Evolutionary conservation across 2,113 vertebrate species (phyloP).

Genomic region (Burhinus bistriatus): DNA sequence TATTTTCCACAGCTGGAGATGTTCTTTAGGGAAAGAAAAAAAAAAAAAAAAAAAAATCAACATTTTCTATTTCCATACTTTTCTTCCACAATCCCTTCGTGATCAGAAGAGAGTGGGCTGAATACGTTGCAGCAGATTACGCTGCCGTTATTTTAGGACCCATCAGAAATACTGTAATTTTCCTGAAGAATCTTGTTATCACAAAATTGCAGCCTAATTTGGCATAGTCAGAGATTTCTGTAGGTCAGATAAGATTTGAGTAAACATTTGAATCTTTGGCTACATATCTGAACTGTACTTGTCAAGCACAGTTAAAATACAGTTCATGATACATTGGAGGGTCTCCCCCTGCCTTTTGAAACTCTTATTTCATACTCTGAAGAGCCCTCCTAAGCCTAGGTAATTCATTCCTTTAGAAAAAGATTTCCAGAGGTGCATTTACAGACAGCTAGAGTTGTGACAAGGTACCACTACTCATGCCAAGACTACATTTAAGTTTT

Average conservation of each 20-base stretch:
- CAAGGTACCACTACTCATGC: not conserved
- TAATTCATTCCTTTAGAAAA: not conserved
- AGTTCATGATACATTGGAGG: not conserved
- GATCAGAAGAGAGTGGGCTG: conserved; percentile 45
- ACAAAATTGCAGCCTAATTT: conserved; percentile 21
- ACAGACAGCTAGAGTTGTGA: not conserved
- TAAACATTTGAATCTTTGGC: conserved; percentile 11
- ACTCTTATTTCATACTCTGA: not conserved
- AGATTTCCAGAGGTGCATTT: not conserved
- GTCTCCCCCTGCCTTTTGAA: not conserved
- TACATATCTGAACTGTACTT: not conserved
- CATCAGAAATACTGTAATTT: conserved; percentile 35
- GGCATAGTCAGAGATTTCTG: not conserved
- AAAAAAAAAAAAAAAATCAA: not conserved
- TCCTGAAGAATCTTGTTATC: conserved; percentile 25
- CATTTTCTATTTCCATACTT: conserved; percentile 36
- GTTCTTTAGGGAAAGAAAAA: not conserved
- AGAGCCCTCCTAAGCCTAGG: not conserved
- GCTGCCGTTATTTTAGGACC: conserved; percentile 14
- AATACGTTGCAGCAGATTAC: not conserved
- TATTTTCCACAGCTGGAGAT: conserved; percentile 34
- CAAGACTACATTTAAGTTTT: not conserved
- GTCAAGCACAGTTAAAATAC: not conserved
- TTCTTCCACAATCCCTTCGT: not conserved
- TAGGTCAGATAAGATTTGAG: not conserved